Conservation (phyloP, 2,888 invertebrate species). For the Anthophora plumipes region DNA sequence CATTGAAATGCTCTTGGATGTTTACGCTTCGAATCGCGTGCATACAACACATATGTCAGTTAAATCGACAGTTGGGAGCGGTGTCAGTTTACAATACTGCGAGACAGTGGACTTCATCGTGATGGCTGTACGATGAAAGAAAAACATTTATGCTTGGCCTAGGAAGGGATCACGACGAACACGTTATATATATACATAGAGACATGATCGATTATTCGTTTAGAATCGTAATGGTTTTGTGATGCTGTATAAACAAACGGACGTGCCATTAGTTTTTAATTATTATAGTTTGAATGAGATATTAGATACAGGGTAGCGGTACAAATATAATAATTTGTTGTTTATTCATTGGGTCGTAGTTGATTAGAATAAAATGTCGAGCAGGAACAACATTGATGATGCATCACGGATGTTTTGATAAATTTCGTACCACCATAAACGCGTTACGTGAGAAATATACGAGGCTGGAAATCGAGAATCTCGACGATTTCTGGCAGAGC, state of each 20-base stretch:
- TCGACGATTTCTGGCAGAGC: constrained; percentile 32
- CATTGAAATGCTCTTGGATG: not conserved
- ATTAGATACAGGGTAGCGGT: constrained; percentile 15
- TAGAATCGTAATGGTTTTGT: not conserved
- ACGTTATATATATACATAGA: constrained; percentile 29
- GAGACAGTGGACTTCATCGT: not conserved
- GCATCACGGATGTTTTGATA: constrained; percentile 16
- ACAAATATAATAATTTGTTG: not conserved
- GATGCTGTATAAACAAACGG: not conserved
- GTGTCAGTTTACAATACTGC: constrained; percentile 7
- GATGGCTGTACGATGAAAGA: not conserved
- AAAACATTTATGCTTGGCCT: not conserved
- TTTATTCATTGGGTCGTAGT: not conserved
- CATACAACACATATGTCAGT: constrained; percentile 8
- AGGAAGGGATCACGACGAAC: not conserved
- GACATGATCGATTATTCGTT: constrained; percentile 4
- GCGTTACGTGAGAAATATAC: constrained; percentile 29
- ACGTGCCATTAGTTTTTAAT: not conserved
- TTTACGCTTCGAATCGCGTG: not conserved
- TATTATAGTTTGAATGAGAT: not conserved
- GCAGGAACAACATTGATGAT: constrained; percentile 8
- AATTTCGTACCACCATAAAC: constrained; percentile 57
- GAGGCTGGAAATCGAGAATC: constrained; percentile 29
- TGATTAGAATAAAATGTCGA: not conserved
- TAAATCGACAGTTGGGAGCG: not conserved